Evolutionary conservation across 2,888 invertebrate species (phyloP).

Genomic region (Autographa pulchrina): DNA sequence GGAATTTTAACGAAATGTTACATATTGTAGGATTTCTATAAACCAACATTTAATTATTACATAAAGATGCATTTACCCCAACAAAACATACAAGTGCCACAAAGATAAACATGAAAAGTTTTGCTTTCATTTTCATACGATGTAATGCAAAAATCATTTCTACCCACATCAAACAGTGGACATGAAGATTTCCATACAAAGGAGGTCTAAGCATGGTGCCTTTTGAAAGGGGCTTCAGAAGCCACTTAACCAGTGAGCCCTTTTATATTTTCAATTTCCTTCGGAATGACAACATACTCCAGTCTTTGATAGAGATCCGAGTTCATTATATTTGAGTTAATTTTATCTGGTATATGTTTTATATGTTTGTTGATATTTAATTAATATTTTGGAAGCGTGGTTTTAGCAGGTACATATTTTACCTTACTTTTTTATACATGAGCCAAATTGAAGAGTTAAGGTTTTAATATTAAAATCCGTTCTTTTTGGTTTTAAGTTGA

Average conservation of each 20-base stretch:
- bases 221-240: slow-evolving; percentile 51
- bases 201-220: slow-evolving; percentile 51
- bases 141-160: slow-evolving; percentile 45
- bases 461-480: too few relatives aligned
- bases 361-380: background rate
- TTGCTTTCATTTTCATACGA: slow-evolving; percentile 11
- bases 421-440: too few relatives aligned
- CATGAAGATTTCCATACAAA: slow-evolving; percentile 58
- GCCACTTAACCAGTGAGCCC: slow-evolving; percentile 58
- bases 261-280: slow-evolving; percentile 65
- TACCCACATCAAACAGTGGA: slow-evolving; percentile 57
- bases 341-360: slow-evolving; percentile 13
- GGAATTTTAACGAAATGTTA: too few relatives aligned
- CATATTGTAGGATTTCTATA: too few relatives aligned
- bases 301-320: slow-evolving; percentile 32
- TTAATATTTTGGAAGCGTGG: background rate
- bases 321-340: slow-evolving; percentile 41
- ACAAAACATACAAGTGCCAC: background rate
- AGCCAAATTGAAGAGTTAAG: too few relatives aligned
- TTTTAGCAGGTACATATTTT: background rate
- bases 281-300: slow-evolving; percentile 40
- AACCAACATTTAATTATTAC: too few relatives aligned
- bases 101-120: slow-evolving; percentile 32
- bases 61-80: background rate
- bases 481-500: too few relatives aligned